A percentile compares a stretch with the other conserved stretches of the same genome.
Evolutionary conservation across 2,888 invertebrate species (phyloP).

Genomic region (Prosopocoilus inquinatus): DNA sequence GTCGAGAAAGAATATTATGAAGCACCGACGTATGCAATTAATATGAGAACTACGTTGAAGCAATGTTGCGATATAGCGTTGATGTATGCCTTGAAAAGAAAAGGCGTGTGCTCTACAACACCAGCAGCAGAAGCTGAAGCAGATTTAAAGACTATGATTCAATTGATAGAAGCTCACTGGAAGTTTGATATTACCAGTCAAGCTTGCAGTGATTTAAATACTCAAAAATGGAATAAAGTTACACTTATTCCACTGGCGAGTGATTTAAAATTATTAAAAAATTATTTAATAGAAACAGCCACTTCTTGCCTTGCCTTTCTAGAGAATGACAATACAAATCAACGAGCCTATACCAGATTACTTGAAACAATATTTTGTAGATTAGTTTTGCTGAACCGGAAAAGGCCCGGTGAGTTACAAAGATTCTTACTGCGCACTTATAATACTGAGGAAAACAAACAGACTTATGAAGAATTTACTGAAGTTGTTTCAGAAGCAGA

Average conservation of each 20-base stretch:
- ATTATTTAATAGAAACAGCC: conserved; percentile 17
- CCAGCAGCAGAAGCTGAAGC: conserved; percentile 22
- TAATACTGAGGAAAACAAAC: conserved; percentile 1
- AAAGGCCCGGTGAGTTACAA: conserved; percentile 31
- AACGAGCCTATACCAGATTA: conserved; percentile 19
- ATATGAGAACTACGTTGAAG: conserved; percentile 29
- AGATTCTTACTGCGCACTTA: conserved; percentile 24
- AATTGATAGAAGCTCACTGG: conserved; percentile 25
- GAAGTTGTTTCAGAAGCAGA: conserved; percentile 26
- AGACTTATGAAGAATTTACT: conserved; percentile 30
- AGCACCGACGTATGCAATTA: conserved; percentile 27
- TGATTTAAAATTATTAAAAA: conserved; percentile 27
- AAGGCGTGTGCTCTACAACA: conserved; percentile 13
- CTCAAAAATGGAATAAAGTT: conserved; percentile 20
- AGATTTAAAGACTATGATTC: conserved; percentile 27
- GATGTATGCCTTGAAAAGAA: conserved; percentile 24
- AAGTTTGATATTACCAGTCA: conserved; percentile 24
- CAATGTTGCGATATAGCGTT: conserved; percentile 32
- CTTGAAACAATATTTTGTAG: conserved; percentile 29
- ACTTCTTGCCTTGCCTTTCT: conserved; percentile 4
- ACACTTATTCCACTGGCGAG: conserved; percentile 26
- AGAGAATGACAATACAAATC: conserved; percentile 15
- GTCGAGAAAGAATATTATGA: conserved; percentile 23
- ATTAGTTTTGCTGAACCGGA: conserved; percentile 31
- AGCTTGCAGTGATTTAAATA: conserved; percentile 23